These are phyloP conservation scores for Hydrolagus colliei DNA, from an alignment of 2,797 vertebrate genomes.

Conservation along the genomic window DNA sequence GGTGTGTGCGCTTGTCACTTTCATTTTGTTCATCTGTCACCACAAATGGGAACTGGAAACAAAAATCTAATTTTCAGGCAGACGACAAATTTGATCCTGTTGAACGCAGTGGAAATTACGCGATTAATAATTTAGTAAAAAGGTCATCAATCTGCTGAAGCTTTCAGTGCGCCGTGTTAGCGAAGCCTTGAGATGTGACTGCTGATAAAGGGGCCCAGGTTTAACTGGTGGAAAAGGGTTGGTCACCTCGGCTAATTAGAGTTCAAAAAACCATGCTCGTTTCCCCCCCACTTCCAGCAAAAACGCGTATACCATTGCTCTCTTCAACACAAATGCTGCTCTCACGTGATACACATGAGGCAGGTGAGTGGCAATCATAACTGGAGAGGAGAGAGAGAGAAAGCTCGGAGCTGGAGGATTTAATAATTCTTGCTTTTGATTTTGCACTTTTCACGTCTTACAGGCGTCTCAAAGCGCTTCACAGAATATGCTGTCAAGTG, in stretches of 20 bases:
- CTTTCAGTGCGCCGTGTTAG: conserved; percentile 45
- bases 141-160: conserved; percentile 73
- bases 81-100: conserved; percentile 69
- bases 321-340: conserved; percentile 45
- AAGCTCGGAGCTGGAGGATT: conserved; percentile 41
- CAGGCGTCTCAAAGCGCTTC: too few species aligned
- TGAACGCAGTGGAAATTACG: conserved; percentile 78
- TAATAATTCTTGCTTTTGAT: conserved; percentile 33
- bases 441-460: too few species aligned
- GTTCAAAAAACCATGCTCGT: conserved; percentile 41
- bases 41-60: conserved; percentile 53
- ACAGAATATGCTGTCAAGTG: too few species aligned
- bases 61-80: conserved; percentile 71
- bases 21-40: conserved; percentile 59
- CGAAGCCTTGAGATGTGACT: conserved; percentile 44
- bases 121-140: conserved; percentile 88
- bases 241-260: conserved; percentile 54
- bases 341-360: conserved; percentile 45
- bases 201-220: conserved; percentile 49
- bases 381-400: conserved; percentile 39
- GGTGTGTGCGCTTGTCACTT: conserved; percentile 48
- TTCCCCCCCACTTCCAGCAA: conserved; percentile 36
- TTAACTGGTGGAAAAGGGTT: conserved; percentile 42
- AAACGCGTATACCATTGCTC: conserved; percentile 47
- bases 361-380: conserved; percentile 46